These are phyloP conservation scores for Wiebesia pumilae DNA, from an alignment of 1,140 invertebrate genomes.

Conservation along the genomic window DNA sequence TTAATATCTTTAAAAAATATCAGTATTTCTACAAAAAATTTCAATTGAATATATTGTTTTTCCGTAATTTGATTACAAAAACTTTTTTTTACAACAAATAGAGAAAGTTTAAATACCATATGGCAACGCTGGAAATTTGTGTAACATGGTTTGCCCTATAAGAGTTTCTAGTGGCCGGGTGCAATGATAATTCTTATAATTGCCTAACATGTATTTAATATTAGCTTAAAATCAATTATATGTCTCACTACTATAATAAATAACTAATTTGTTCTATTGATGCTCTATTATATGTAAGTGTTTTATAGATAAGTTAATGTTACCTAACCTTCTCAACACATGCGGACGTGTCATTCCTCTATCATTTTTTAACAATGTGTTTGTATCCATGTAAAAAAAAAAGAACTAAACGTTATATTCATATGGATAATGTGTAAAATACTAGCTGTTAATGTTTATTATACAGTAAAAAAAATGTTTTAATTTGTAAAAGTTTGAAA, in stretches of 20 bases:
- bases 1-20: no score
- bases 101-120: background rate
- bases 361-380: constrained; percentile 6
- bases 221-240: background rate
- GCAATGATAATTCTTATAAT: constrained; percentile 2
- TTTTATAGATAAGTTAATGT: constrained; percentile 3
- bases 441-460: background rate
- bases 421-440: background rate
- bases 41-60: no score
- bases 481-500: background rate
- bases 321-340: constrained; percentile 39
- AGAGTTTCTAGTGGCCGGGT: background rate
- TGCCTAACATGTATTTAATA: background rate
- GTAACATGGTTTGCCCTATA: constrained; percentile 23
- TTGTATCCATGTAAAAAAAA: constrained; percentile 20
- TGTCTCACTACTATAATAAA: background rate
- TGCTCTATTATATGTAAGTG: background rate
- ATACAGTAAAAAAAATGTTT: background rate
- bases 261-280: background rate
- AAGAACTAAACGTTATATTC: background rate
- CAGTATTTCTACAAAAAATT: no score
- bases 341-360: constrained; percentile 58
- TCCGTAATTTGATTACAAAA: background rate
- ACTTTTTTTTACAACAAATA: background rate
- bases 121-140: constrained; percentile 36